Evolutionary conservation across 2,113 vertebrate species (phyloP).

Genomic region (Bubo blakistoni): DNA sequence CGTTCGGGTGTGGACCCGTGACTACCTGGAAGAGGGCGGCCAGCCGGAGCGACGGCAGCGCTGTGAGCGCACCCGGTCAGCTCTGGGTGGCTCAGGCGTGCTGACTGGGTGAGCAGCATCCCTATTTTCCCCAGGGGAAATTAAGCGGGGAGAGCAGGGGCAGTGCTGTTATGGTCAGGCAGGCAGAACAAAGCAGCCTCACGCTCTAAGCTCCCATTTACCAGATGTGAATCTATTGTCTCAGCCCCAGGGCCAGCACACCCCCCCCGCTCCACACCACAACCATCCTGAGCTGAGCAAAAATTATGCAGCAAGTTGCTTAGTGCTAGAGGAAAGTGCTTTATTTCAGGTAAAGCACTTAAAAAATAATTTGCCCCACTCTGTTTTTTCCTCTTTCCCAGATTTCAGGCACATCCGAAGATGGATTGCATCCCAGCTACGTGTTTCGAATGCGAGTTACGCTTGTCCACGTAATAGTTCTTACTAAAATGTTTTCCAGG

Average conservation of each 20-base stretch:
- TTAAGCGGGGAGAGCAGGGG: background rate
- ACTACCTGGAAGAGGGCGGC: background rate
- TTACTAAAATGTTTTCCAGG: background rate
- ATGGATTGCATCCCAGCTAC: background rate
- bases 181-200: conserved; percentile 47
- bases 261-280: background rate
- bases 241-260: background rate
- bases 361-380: background rate
- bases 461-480: background rate
- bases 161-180: background rate
- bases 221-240: conserved; percentile 56
- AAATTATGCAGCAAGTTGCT: background rate
- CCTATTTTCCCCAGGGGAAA: background rate
- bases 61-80: background rate
- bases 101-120: background rate
- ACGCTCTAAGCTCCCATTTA: background rate
- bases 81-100: fast-evolving
- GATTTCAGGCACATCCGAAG: background rate
- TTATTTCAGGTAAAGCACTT: background rate
- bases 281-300: background rate
- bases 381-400: background rate
- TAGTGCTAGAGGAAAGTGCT: background rate
- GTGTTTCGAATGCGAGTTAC: background rate
- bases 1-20: fast-evolving
- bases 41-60: fast-evolving